Evolutionary conservation across 2,888 invertebrate genomes (phyloP).

Genomic region (Amiota communis): DNA sequence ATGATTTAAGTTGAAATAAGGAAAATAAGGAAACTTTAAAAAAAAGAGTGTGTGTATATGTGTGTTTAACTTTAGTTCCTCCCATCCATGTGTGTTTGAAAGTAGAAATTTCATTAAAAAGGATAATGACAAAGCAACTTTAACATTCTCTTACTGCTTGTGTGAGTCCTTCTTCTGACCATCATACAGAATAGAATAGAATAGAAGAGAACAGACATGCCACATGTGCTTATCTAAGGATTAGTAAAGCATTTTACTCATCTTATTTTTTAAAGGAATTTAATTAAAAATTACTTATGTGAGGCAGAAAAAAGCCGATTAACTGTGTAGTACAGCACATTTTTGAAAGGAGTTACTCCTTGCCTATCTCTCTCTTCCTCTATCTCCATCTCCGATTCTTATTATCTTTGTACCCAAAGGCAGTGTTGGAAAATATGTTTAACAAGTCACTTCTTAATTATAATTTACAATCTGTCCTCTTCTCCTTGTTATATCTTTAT

Average conservation of each 20-base stretch:
- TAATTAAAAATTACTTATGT: conserved; percentile 45
- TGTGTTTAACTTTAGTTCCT: no score
- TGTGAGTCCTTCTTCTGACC: not conserved
- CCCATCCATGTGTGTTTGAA: conserved; percentile 19
- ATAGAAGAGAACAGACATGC: no score
- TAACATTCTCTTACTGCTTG: not conserved
- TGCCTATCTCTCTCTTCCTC: no score
- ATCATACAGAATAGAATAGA: no score
- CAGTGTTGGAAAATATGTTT: no score
- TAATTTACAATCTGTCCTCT: no score
- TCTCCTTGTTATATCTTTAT: no score
- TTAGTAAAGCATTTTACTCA: conserved; percentile 38
- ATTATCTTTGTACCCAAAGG: no score
- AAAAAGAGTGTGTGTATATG: not conserved
- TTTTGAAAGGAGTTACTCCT: not conserved
- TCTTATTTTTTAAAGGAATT: conserved; percentile 57
- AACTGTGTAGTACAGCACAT: not conserved
- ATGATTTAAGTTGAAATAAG: conserved; percentile 47
- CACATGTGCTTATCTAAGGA: not conserved
- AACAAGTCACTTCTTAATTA: no score
- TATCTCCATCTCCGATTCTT: no score
- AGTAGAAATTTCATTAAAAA: conserved; percentile 64
- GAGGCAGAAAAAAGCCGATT: conserved; percentile 16
- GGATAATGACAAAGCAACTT: conserved; percentile 55
- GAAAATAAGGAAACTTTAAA: conserved; percentile 39